These are phyloP conservation scores for Paedocypris sp. DNA, from an alignment of 2,113 vertebrate genomes.

Conservation along the genomic window DNA sequence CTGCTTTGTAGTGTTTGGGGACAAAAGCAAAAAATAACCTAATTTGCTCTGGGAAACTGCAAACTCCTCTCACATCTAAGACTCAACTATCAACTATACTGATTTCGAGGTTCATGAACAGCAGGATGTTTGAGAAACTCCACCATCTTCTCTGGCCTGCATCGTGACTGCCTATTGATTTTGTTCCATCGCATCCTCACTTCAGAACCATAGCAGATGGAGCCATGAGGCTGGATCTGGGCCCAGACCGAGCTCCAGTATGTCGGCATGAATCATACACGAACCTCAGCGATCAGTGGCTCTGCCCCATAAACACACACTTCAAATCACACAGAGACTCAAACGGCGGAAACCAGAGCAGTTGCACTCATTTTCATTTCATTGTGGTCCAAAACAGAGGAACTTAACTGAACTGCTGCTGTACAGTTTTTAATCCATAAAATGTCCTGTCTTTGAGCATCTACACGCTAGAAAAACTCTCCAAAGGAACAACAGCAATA, in stretches of 20 bases:
- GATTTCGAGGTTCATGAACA: too few species aligned
- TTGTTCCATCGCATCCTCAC: constrained; percentile 28
- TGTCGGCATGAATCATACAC: constrained; percentile 40
- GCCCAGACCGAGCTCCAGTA: constrained; percentile 33
- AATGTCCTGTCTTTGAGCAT: too few species aligned
- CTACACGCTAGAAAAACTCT: too few species aligned
- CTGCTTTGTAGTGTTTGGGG: too few species aligned
- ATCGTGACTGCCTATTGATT: constrained; percentile 15
- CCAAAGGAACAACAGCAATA: too few species aligned
- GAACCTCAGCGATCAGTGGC: constrained; percentile 16
- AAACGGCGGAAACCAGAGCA: neutral
- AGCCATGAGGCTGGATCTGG: constrained; percentile 24
- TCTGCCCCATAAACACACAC: constrained; percentile 14
- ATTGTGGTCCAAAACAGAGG: neutral
- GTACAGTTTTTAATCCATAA: too few species aligned
- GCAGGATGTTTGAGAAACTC: too few species aligned
- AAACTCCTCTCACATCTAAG: too few species aligned
- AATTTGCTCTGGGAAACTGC: too few species aligned
- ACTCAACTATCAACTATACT: too few species aligned
- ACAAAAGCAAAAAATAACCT: too few species aligned
- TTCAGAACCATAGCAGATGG: constrained; percentile 38
- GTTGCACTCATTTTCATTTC: neutral
- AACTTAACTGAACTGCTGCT: too few species aligned
- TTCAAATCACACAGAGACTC: neutral
- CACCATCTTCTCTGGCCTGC: constrained; percentile 8